Percentiles rank a stretch among this genome's conserved stretches.
phyloP scores from a whole-genome alignment of 2,888 invertebrate genomes.

The Agrotis ipsilon region DNA sequence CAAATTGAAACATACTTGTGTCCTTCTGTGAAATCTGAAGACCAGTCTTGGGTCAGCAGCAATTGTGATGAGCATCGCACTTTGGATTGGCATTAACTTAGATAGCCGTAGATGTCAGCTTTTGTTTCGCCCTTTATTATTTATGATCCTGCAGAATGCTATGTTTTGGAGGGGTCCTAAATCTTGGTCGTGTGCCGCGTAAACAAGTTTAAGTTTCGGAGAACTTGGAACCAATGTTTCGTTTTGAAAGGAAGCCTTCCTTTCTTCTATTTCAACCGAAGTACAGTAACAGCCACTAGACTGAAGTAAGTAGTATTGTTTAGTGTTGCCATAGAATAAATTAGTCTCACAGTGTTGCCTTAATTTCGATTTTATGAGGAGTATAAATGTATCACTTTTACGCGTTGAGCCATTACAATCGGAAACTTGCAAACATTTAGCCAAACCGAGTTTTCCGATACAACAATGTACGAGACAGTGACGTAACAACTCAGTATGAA shows the following conservation, averaged over 20 bases:
- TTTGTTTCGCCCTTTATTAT: background rate
- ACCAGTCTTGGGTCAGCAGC: background rate
- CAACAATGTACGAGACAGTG: slow-evolving; percentile 57
- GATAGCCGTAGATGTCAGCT: background rate
- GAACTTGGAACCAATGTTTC: background rate
- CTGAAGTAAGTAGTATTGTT: no score
- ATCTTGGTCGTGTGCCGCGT: no score
- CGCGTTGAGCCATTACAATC: background rate
- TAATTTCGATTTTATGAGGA: background rate
- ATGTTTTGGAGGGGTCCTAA: background rate
- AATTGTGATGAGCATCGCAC: background rate
- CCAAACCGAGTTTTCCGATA: slow-evolving; percentile 53
- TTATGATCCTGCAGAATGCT: no score
- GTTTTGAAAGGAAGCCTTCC: no score
- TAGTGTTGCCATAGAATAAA: background rate
- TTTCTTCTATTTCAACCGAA: no score
- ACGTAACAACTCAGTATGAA: slow-evolving; percentile 48
- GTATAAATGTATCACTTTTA: background rate
- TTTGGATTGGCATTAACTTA: background rate
- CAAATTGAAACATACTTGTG: background rate
- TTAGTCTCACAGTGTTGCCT: background rate
- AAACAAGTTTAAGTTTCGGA: background rate
- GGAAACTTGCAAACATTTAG: slow-evolving; percentile 22
- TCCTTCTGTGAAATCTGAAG: background rate
- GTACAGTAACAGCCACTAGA: background rate